A percentile compares a stretch with the other conserved stretches of the same genome.
Conservation (phyloP, 1,140 invertebrate species). For the Drosophila seguyi region DNA sequence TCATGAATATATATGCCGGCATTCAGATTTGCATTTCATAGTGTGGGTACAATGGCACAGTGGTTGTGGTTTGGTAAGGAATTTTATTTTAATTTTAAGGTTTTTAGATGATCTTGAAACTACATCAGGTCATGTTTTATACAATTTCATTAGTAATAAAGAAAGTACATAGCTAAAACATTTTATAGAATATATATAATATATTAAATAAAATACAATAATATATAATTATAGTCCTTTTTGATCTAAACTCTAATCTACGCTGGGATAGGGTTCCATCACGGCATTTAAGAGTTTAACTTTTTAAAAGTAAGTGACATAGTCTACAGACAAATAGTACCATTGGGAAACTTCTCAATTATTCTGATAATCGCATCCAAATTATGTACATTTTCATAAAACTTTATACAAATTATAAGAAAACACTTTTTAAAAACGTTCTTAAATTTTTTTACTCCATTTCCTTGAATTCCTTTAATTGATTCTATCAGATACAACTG, state of each 20-base stretch:
- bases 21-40: conserved; percentile 69
- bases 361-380: not conserved
- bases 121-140: not conserved
- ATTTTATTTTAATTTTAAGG: not conserved
- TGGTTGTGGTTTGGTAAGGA: conserved; percentile 8
- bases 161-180: too few species aligned
- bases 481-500: conserved; percentile 31
- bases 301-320: too few species aligned
- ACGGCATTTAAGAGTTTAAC: too few species aligned
- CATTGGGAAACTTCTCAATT: not conserved
- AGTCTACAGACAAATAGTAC: too few species aligned
- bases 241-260: too few species aligned
- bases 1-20: conserved; percentile 46
- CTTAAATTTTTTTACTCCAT: not conserved
- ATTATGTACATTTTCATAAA: not conserved
- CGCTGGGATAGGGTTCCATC: too few species aligned
- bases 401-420: too few species aligned
- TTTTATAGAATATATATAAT: too few species aligned
- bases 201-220: too few species aligned
- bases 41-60: conserved; percentile 49
- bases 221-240: too few species aligned
- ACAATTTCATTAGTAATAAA: too few species aligned
- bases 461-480: not conserved
- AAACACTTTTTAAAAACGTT: too few species aligned
- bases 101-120: not conserved